Evolutionary conservation across 2,797 vertebrate species (phyloP), one percentile per base, ranked within the genome.

Genomic region (Silurus lanzhouensis): DNA sequence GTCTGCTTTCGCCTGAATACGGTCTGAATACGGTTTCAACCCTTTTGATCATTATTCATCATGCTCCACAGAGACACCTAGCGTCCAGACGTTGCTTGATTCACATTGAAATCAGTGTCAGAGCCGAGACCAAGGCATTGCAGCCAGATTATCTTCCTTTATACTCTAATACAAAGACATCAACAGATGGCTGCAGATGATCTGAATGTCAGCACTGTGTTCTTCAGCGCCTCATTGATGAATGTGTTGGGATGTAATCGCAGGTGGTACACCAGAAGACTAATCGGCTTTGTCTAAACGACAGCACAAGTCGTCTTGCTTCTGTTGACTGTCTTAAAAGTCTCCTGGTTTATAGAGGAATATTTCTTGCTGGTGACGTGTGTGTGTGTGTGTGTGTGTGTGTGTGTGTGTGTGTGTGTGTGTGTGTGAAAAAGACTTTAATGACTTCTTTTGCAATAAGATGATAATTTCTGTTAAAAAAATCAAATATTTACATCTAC

Each of bases 171-270:
- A 70, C 48, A 82, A 58, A 85, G 86, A 63, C 70, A 46, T 88
- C 89, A 89, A 88, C 90, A 89, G 90, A 90, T 89, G 90, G 89
- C 83, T 17, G 76, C 60, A 67, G 82, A 68, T 82, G 63, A 86
- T 86, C 80, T 61, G 79, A 55, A 76, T 31, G 81, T 81, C 25
- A 60, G 61, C 76, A 60, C 71, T 38, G 79, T 75, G 83, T 61
- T 80, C 61, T 81, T 68, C n/a, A 72, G 46, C 17, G 20, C 44
- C 31, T 52, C 63, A 60, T 61, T 87, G 77, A 87, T 77, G 66
- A 86, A 78, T 71, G 70, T 80, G 72, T 84, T 60, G 48, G 58
- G 87, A 84, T 74, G 66, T 77, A 52, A 25, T 64, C 38, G 77
- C 90, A 90, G 86, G 86, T 89, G 86, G 83, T 68, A 58, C 31